These are phyloP conservation scores for Sympetrum striolatum DNA, from an alignment of 2,888 invertebrate genomes.

Conservation along the genomic window DNA sequence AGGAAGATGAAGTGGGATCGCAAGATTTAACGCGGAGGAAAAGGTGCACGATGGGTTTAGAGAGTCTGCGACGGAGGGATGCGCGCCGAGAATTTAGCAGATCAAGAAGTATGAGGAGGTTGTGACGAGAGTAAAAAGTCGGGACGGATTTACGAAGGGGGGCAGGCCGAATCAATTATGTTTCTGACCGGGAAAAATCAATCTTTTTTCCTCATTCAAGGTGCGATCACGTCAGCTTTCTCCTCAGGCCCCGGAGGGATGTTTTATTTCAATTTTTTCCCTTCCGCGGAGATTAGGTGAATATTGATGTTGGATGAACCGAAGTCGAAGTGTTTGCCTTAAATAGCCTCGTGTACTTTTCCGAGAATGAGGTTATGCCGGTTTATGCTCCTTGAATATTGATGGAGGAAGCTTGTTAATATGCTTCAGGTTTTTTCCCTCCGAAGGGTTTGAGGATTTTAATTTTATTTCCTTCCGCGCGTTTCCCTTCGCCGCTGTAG, in stretches of 20 bases:
- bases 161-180: neutral
- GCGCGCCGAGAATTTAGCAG: neutral
- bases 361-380: neutral
- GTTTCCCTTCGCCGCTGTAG: too few species aligned
- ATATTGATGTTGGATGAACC: neutral
- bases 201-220: neutral
- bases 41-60: neutral
- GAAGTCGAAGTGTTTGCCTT: neutral
- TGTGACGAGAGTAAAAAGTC: constrained; percentile 6
- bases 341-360: neutral
- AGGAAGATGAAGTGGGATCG: neutral
- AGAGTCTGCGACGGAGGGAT: neutral
- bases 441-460: neutral
- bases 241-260: neutral
- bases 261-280: neutral
- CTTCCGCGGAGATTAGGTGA: neutral
- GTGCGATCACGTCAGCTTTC: neutral
- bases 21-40: neutral
- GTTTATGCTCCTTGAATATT: neutral
- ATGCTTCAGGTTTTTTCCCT: neutral
- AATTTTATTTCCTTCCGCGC: too few species aligned
- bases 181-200: neutral
- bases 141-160: neutral
- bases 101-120: constrained; percentile 13
- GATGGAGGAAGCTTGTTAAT: neutral